Percentiles rank a stretch among this genome's conserved stretches.
Evolutionary conservation across 2,797 vertebrate genomes (phyloP).

Genomic region (Dallia pectoralis): DNA sequence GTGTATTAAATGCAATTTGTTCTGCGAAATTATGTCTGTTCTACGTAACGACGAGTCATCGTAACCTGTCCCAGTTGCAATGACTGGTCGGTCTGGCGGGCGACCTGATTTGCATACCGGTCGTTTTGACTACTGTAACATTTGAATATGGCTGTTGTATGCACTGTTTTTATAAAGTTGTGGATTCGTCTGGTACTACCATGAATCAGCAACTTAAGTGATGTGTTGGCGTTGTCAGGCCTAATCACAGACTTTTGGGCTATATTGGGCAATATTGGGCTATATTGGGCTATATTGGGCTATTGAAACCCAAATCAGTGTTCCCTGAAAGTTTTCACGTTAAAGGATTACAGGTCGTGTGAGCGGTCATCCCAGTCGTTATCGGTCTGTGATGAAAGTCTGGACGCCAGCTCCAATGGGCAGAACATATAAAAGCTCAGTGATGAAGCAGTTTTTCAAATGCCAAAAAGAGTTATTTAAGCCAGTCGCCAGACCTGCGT

Average conservation of each 20-base stretch:
- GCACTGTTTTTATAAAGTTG: background rate
- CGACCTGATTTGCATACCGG: too few species aligned
- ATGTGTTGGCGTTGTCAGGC: background rate
- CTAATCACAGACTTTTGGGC: background rate
- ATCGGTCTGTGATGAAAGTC: background rate
- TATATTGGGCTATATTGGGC: background rate
- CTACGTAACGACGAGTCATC: too few species aligned
- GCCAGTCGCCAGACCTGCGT: background rate
- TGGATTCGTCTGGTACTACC: too few species aligned
- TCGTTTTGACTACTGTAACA: background rate
- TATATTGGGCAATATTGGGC: background rate
- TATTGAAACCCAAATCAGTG: background rate
- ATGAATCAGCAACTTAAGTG: background rate
- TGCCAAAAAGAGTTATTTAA: background rate
- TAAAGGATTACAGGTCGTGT: background rate
- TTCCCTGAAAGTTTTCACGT: background rate
- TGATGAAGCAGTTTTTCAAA: background rate
- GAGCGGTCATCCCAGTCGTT: background rate
- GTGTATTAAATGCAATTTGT: too few species aligned
- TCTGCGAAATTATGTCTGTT: too few species aligned
- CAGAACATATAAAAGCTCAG: background rate
- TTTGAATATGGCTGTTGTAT: background rate
- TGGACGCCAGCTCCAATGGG: background rate
- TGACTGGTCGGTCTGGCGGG: too few species aligned
- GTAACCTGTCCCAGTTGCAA: too few species aligned